Evolutionary conservation across 2,113 vertebrate genomes (phyloP).

Genomic region (Zosterops pallidus): DNA sequence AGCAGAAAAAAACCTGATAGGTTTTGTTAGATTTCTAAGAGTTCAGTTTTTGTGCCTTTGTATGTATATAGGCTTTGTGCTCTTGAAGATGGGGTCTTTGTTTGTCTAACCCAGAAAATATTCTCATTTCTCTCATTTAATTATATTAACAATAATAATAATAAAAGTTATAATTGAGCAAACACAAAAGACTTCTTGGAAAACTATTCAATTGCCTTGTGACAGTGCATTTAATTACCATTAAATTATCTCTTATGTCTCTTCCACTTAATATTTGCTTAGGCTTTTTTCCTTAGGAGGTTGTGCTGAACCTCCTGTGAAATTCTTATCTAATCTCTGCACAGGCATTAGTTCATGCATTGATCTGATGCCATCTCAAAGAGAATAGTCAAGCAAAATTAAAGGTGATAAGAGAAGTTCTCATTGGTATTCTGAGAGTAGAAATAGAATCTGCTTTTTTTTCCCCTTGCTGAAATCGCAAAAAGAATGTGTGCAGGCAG

Average conservation of each 20-base stretch:
- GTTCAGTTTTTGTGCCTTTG: neutral
- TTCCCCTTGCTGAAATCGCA: neutral
- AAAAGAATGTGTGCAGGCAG: neutral
- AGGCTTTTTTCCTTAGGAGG: neutral
- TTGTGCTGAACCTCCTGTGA: neutral
- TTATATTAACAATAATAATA: conserved; percentile 3
- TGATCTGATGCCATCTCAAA: conserved; percentile 24
- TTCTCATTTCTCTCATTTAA: neutral
- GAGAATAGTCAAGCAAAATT: conserved; percentile 1
- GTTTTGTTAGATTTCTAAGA: neutral
- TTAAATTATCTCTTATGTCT: conserved; percentile 35
- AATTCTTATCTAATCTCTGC: conserved; percentile 1
- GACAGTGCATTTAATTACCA: conserved; percentile 28
- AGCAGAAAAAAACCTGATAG: neutral
- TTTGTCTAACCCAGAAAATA: neutral
- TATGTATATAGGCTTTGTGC: neutral
- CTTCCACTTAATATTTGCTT: conserved; percentile 25
- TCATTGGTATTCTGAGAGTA: conserved; percentile 1
- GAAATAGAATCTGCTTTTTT: neutral
- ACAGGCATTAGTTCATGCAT: neutral
- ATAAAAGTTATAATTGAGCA: conserved; percentile 10
- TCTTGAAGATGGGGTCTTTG: neutral
- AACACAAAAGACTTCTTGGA: conserved; percentile 35
- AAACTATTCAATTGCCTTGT: neutral
- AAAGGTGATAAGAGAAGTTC: conserved; percentile 3